Base-by-base conservation (phyloP, 1,140 invertebrate species). In the Drosophila pectinifera region DNA sequence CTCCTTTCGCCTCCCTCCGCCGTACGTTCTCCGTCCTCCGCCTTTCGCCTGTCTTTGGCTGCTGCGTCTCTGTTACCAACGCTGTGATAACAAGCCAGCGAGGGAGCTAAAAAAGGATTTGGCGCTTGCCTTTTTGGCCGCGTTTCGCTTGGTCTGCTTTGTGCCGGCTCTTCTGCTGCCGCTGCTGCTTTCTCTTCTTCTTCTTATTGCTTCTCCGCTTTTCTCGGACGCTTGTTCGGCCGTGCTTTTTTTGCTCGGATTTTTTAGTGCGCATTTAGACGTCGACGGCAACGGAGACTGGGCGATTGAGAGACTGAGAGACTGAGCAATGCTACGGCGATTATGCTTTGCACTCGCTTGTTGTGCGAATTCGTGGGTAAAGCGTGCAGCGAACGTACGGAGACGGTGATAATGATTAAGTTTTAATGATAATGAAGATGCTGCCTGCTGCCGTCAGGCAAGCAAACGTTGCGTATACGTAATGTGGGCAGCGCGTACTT, bases 191-290 rank as follows among this genome's bases (percentile, higher is more conserved):
- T 53, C 64, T n/a, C 67, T 28, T 34, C 46, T 31, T 18, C 38
- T 38, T 20, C 11, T 11, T 1, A 28, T 65, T 16, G 18, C 11
- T 58, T 57, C 38, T 64, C 20, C 68, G 20, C 28, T 24, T 26
- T 68, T 42, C 61, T 67, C 28, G 61, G 45, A 45, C 62, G 38
- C 59, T 42, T 74, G 73, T 39, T 43, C 20, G 28, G 64, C 59
- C 58, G 54, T 78, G 42, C 46, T 53, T 42, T 68, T 51, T 53
- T 53, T 68, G 28, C 61, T 78, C 65, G 39, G 34, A 54, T 73
- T 86, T 84, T 53, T 86, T 88, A 86, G 83, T 86, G 79, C 83
- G 77, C 83, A 88, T 88, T 86, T 86, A 88, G 83, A 88, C 82
- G 79, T 79, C 78, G 78, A 69, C 73, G 74, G 65, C 39, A 59